Evolutionary conservation across 2,113 vertebrate species (phyloP), one percentile per base, ranked within the genome.

Genomic region (Rhinolophus ferrumequinum): DNA sequence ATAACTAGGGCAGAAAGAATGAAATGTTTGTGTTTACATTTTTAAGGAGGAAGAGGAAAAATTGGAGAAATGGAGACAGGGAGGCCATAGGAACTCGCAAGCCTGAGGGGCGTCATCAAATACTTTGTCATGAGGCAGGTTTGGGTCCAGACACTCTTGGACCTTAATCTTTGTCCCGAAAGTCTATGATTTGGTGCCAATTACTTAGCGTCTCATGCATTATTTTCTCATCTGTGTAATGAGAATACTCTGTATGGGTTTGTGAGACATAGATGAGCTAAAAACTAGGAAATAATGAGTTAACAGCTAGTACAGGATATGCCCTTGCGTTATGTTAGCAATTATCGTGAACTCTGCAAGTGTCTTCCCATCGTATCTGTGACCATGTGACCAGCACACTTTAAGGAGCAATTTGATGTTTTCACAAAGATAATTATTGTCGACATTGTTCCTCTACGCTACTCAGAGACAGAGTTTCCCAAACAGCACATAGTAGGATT

Each of bases 1-100:
- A 50, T 50, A 50, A 50, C 47, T 50, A 50, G 47, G 12, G 47
- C 47, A 50, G 47, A 50, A 50, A 50, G 47, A 50, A 50, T 50
- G 9, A 50, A 50, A 13, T 50, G 47, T 50, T 50, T 50, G 12
- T 50, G 47, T 50, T 50, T 12, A 50, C 47, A 50, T 50, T 50
- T 50, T 50, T 50, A 50, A 11, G 47, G 35, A 96, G 19, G 70
- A 70, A 83, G 38, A 44, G 13, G 0, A 80, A 64, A 66, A 3
- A 2, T 3, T 54, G 6, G 14, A 28, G 47, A 60, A 33, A 62
- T 18, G 24, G 70, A 93, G 64, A 44, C 8, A 77, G 3, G 8
- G 9, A 50, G 13, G 2, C 5, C 47, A 15, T 4, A 47, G n/a
- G 21, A 35, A 38, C 11, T 0, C 19, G 11, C 4, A 5, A 19